Evolutionary conservation across 2,797 vertebrate species (phyloP).

Genomic region (Thalassophryne amazonica): DNA sequence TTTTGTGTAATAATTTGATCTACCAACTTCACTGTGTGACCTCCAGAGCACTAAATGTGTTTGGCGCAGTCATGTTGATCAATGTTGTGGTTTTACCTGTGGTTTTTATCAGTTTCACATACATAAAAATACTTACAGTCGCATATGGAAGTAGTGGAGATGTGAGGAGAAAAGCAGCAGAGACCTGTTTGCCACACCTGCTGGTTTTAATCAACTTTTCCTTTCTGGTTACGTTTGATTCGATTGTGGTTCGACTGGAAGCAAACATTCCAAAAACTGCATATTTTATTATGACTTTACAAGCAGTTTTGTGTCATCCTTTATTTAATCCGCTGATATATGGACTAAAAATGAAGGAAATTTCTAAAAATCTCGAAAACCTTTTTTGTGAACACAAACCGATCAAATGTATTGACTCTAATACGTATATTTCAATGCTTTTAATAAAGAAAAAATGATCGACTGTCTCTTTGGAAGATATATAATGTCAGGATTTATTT

Average conservation of each 20-base stretch:
- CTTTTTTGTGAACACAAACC: not conserved
- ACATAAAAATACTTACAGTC: constrained; percentile 25
- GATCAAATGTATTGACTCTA: not conserved
- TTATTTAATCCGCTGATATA: constrained; percentile 10
- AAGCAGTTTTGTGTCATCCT: not conserved
- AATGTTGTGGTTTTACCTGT: not conserved
- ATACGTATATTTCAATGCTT: not conserved
- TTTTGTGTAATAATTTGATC: constrained; percentile 26
- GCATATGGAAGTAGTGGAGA: not conserved
- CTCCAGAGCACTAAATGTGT: not conserved
- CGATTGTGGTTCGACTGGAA: not conserved
- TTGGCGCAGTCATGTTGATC: not conserved
- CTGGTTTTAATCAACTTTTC: constrained; percentile 25
- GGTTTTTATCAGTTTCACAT: constrained; percentile 35
- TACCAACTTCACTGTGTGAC: not conserved
- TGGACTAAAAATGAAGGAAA: constrained; percentile 24
- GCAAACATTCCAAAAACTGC: constrained; percentile 5
- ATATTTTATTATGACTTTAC: constrained; percentile 17
- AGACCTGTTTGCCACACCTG: constrained; percentile 46
- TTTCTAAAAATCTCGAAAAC: constrained; percentile 1
- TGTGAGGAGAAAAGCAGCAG: constrained; percentile 22
- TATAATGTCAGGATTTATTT: too few relatives aligned
- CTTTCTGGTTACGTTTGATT: constrained; percentile 2
- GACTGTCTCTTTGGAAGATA: too few relatives aligned
- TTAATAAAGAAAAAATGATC: too few relatives aligned